Evolutionary conservation across 1,140 invertebrate species (phyloP).

Genomic region (Drosophila sp.): DNA sequence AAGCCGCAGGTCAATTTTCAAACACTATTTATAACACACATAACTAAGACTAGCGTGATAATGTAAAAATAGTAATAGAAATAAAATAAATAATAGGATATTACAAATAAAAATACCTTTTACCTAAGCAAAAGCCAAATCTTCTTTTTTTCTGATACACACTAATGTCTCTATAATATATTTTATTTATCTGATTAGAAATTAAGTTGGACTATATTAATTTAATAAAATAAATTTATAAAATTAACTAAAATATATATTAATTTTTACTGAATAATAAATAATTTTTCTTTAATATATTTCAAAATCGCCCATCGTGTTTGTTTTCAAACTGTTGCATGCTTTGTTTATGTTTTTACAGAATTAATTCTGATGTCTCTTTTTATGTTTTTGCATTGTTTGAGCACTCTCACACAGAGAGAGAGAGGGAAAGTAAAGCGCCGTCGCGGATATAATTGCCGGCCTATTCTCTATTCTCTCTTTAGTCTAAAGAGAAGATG

Average conservation of each 20-base stretch:
- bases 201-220: too few species aligned
- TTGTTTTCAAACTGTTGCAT: constrained; percentile 39
- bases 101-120: too few species aligned
- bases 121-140: too few species aligned
- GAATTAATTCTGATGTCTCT: not conserved
- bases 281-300: too few species aligned
- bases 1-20: too few species aligned
- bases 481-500: constrained; percentile 14
- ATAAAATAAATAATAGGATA: too few species aligned
- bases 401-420: not conserved
- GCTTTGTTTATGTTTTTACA: constrained; percentile 34
- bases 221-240: not conserved
- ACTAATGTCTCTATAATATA: too few species aligned
- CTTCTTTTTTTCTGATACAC: too few species aligned
- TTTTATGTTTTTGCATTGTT: not conserved
- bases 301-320: constrained; percentile 8
- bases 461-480: not conserved
- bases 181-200: too few species aligned
- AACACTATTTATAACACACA: not conserved
- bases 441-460: constrained; percentile 32
- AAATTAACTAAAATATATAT: not conserved
- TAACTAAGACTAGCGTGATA: too few species aligned
- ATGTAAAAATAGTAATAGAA: too few species aligned
- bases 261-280: too few species aligned
- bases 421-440: constrained; percentile 1